Evolutionary conservation across 2,797 vertebrate species (phyloP), one percentile per base, ranked within the genome.

Genomic region (Decapterus maruadsi): DNA sequence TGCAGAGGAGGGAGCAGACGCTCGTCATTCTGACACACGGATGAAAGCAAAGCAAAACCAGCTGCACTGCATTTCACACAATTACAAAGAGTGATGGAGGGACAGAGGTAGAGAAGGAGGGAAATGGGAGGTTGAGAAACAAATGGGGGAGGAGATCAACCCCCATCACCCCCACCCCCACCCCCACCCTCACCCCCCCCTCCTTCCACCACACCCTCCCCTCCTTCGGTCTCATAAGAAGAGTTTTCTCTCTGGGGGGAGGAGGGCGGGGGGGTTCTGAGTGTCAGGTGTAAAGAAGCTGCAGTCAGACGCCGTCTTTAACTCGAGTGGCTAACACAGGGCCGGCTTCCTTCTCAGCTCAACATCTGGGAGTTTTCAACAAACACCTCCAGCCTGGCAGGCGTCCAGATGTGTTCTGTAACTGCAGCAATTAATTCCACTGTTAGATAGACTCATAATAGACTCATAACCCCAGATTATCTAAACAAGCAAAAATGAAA

Each of bases 1-100:
- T 88, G 97, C 97, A 99, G 95, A 99, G 96, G 87, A 99, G 94
- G 81, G 97, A 98, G 94, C 97, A 99, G 92, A 98, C 93, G 94
- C 94, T 96, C 93, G 95, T 97, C 98, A 99, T 99, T 95, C 94
- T 94, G 90, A 81, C 90, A 92, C 84, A 93, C 91, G 89, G 89
- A 92, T 87, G 84, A 90, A 93, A 82, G 86, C 86, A 93, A 92
- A 93, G 94, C 22, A 84, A 90, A 86, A 93, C 34, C 88, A 62
- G 89, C 90, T 93, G 85, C 87, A 22, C 84, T 93, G 93, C 90
- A 89, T 94, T 92, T 94, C 93, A 93, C 94, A 92, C 82, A 91
- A 85, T 90, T 22, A 64, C 36, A 55, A 55, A 66, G 14, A 69
- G n/a, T 60, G 19, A 68, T 31, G 16, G 5, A 56, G 31, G 43